Evolutionary conservation across 2,797 vertebrate genomes (phyloP), one percentile per base, ranked within the genome.

Genomic region (Phataginus tricuspis): DNA sequence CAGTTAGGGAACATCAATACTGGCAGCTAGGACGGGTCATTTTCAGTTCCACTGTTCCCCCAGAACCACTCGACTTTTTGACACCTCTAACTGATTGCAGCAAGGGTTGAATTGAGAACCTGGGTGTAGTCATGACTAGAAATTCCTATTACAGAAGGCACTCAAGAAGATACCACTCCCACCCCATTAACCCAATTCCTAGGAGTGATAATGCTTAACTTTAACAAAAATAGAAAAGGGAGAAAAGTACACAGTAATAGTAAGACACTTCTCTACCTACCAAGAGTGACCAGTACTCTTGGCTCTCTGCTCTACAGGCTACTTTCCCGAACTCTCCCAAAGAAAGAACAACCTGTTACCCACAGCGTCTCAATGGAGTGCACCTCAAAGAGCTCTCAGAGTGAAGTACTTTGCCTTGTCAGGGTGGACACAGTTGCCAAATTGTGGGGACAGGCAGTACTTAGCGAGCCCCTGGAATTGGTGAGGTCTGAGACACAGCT

Each of bases 1-100:
- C 84, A 86, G n/a, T n/a, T 37, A 59, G 88, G 95, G 71, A 71
- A 91, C 2, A 39, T 31, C 49, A 66, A 45, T 14, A 31, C 42
- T 85, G 59, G 49, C 23, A 55, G 79, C 64, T 21, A 15, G 37
- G 61, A 87, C n/a, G 45, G 66, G 94, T 45, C 45, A 51, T 59
- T 95, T 89, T 79, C 85, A 94, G 74, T 82, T 87, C 51, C 42
- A 88, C 74, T 69, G 77, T 78, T 6, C 68, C 68, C 84, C 82
- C 19, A 88, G 37, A 45, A 96, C 63, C 64, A 78, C 11, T 13
- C 34, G 21, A 66, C 59, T 80, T 92, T 45, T 29, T 63, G 37
- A 85, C n/a, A 37, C 27, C 53, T 80, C 66, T 53, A 13, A 77
- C 8, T 6, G 4, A 74, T 0, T 49, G 21, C 15, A 78, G n/a